Conservation (phyloP, 2,113 vertebrate species). For the Myxocyprinus asiaticus region DNA sequence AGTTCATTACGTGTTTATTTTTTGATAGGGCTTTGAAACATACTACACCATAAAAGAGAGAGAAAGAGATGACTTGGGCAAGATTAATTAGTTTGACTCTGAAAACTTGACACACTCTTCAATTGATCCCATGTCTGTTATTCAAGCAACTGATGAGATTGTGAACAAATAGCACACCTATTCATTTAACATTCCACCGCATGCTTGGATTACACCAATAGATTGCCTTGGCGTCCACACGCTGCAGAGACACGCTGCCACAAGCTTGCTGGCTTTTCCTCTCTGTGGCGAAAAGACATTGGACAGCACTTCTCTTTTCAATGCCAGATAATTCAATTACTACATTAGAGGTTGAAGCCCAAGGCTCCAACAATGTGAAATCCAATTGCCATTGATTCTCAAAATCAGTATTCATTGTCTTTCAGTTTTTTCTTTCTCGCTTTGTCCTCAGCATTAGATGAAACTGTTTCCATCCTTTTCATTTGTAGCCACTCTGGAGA, state of each 20-base stretch:
- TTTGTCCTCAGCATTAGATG: background rate
- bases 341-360: constrained; percentile 30
- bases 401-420: constrained; percentile 49
- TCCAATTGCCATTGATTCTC: constrained; percentile 58
- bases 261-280: background rate
- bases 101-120: constrained; percentile 12
- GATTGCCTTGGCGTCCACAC: background rate
- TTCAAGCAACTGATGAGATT: background rate
- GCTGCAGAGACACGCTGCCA: background rate
- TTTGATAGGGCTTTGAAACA: background rate
- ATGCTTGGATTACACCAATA: background rate
- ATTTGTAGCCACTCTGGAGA: constrained; percentile 58
- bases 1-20: background rate
- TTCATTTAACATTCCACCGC: background rate
- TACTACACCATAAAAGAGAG: background rate
- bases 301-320: constrained; percentile 40
- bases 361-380: constrained; percentile 41
- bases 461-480: constrained; percentile 56
- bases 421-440: constrained; percentile 5
- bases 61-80: constrained; percentile 2
- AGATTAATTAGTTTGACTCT: constrained; percentile 13
- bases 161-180: constrained; percentile 6
- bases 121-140: background rate
- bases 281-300: background rate
- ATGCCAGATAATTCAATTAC: constrained; percentile 51